phyloP scores from a whole-genome alignment of 2,797 vertebrate species.

The Carcharodon carcharias region DNA sequence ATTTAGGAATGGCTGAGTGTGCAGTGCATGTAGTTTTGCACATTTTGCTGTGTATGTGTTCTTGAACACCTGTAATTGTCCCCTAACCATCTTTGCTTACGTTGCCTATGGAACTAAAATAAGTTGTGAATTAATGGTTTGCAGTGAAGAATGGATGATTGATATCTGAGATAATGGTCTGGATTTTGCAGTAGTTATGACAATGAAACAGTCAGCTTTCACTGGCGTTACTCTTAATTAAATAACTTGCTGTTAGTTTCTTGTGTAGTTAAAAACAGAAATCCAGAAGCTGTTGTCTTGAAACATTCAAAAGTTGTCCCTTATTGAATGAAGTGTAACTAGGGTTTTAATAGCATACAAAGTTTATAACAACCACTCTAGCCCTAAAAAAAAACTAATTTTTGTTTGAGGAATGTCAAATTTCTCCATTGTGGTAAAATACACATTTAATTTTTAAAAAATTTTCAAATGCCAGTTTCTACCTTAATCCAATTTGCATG shows the following conservation, averaged over 20 bases:
- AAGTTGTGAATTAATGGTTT: slow-evolving; percentile 12
- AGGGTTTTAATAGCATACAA: neutral
- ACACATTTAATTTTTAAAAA: neutral
- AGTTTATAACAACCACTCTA: neutral
- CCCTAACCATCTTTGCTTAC: neutral
- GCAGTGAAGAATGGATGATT: neutral
- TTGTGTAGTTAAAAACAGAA: neutral
- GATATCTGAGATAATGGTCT: neutral
- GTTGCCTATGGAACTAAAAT: neutral
- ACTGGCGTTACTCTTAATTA: neutral
- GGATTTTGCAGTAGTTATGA: neutral
- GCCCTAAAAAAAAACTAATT: neutral
- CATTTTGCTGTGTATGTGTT: neutral
- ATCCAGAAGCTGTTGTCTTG: neutral
- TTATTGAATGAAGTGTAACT: neutral
- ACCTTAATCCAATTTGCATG: neutral
- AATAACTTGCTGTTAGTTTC: neutral
- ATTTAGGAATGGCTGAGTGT: neutral
- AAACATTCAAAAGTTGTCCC: neutral
- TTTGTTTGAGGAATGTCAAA: neutral
- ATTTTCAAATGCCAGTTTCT: neutral
- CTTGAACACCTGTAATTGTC: neutral
- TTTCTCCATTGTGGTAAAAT: neutral
- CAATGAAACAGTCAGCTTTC: neutral
- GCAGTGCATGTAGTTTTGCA: neutral